A percentile compares a stretch with the other conserved stretches of the same genome.
phyloP scores from a whole-genome alignment of 1,140 invertebrate genomes.

The Tetraneura akinire region DNA sequence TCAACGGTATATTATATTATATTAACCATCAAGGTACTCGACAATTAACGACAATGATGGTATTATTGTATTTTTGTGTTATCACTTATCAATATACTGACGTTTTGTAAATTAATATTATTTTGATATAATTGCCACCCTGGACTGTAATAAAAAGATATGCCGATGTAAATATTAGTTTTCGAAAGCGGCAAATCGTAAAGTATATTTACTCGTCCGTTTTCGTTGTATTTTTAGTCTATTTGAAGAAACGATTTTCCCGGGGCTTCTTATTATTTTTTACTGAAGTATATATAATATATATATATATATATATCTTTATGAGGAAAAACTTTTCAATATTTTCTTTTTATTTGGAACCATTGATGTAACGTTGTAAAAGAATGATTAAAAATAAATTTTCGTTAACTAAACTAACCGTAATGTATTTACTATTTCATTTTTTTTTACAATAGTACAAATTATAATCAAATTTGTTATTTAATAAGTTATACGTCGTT shows the following conservation, averaged over 20 bases:
- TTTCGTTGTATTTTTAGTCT: slow-evolving; percentile 29
- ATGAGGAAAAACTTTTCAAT: slow-evolving; percentile 8
- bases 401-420: neutral
- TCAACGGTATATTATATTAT: no score
- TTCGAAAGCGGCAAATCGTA: slow-evolving; percentile 28
- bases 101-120: slow-evolving; percentile 9
- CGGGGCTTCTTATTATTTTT: neutral
- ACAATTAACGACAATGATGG: no score
- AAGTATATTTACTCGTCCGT: slow-evolving; percentile 17
- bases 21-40: no score
- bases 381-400: slow-evolving; percentile 22
- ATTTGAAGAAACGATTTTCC: slow-evolving; percentile 38
- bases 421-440: neutral
- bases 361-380: neutral
- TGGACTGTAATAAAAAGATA: slow-evolving; percentile 15
- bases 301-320: neutral
- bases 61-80: no score
- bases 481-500: no score
- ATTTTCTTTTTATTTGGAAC: slow-evolving; percentile 8
- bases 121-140: slow-evolving; percentile 21
- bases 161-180: slow-evolving; percentile 29
- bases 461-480: neutral
- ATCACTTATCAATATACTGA: neutral
- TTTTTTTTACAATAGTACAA: no score
- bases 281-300: neutral